These are phyloP conservation scores for Diadema setosum DNA, from an alignment of 35 echinoderm and acorn worm species.

Conservation along the genomic window DNA sequence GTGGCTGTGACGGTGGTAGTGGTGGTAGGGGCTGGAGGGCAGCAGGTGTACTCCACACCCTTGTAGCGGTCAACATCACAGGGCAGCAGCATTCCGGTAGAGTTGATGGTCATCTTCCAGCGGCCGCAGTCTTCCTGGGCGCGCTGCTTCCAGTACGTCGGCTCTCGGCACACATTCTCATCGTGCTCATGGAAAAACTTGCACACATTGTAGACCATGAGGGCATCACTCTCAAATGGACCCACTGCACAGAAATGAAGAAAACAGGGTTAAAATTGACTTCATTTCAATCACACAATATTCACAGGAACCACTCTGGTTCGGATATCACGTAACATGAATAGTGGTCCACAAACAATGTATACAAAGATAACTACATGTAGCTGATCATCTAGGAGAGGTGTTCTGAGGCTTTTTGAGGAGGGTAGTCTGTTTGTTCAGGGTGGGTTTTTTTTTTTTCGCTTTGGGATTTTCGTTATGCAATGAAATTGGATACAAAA, in stretches of 20 bases:
- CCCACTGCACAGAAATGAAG: conserved; percentile 46
- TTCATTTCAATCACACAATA: neutral
- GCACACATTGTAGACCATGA: conserved; percentile 75
- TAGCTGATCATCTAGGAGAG: neutral
- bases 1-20: neutral
- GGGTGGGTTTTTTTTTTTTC: no score
- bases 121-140: conserved; percentile 28
- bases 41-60: conserved; percentile 86
- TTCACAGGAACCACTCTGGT: neutral
- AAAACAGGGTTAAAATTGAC: neutral
- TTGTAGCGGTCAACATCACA: conserved; percentile 63
- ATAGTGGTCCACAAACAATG: neutral
- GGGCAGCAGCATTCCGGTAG: conserved; percentile 68
- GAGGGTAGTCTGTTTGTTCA: neutral
- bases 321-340: neutral
- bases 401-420: neutral
- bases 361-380: neutral
- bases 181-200: conserved; percentile 68
- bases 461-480: no score
- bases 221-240: conserved; percentile 78
- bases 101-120: conserved; percentile 1
- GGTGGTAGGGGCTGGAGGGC: conserved; percentile 15
- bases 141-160: conserved; percentile 47
- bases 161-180: conserved; percentile 52
- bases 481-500: no score